Evolutionary conservation across 2,113 vertebrate species (phyloP), one percentile per base, ranked within the genome.

Genomic region (Clarias gariepinus): DNA sequence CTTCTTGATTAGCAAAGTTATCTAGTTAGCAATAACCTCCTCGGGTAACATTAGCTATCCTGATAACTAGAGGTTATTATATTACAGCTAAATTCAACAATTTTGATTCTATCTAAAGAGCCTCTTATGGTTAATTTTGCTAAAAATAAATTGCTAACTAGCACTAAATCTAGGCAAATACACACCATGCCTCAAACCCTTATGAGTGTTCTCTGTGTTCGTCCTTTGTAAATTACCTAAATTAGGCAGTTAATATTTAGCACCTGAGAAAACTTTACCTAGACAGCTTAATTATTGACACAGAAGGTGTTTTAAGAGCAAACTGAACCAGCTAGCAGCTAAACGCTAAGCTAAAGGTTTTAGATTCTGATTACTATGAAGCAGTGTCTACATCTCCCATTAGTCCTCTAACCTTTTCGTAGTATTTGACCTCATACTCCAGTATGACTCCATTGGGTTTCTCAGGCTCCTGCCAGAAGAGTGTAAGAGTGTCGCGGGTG

Each of bases 341-440:
- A 18, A 25, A 21, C 73, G 52, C 15, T 57, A 18, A 25, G 41
- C 73, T 52, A n/a, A 53, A 47, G 47, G 73, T n/a, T 52, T 52
- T 12, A 4, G 3, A 25, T 74, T 21, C 60, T 19, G 21, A 11
- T 30, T 13, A 36, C n/a, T 23, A 18, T 81, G 4, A 81, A 57
- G 57, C 30, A 23, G 30, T 41, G 30, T 21, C 87, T 47, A 47
- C 33, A 64, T 88, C 53, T 85, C 85, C 81, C 21, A 58, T 7
- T 2, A 41, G 3, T 19, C 25, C 23, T 25, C 90, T 93, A 94
- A 99, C 98, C 98, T 99, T 99, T 90, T 99, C 98, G 6, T 98
- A 99, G 91, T 99, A 99, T 90, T 99, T 99, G 94, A 99, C 97
- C 93, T 99, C 98, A 6, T 99, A 99, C 87, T 99, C 98, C 90